These are phyloP conservation scores for Atrina japonica DNA, from an alignment of 2,888 invertebrate species.

Conservation along the genomic window DNA sequence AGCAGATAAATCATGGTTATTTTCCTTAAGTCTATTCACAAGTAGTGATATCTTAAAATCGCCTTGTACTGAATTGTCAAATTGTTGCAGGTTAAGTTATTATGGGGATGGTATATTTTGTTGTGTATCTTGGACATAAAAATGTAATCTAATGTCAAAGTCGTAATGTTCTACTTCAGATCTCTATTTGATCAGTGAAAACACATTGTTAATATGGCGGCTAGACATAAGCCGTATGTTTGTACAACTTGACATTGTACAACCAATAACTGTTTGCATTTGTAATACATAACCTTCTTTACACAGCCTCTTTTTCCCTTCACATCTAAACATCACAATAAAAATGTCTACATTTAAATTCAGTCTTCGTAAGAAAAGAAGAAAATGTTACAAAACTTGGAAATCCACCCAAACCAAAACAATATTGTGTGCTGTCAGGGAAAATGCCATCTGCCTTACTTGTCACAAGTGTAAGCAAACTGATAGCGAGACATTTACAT, in stretches of 20 bases:
- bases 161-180: background rate
- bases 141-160: background rate
- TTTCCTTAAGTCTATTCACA: slow-evolving; percentile 11
- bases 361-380: no score
- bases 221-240: background rate
- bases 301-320: no score
- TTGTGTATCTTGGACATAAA: background rate
- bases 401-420: no score
- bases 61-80: background rate
- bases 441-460: no score
- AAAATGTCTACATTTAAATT: no score
- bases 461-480: no score
- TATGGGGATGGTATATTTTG: background rate
- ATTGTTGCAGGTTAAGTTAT: background rate
- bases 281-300: no score
- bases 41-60: slow-evolving; percentile 1
- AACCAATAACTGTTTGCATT: no score
- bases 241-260: background rate
- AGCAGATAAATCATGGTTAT: slow-evolving; percentile 33
- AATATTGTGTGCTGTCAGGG: no score
- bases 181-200: slow-evolving; percentile 9
- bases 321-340: no score
- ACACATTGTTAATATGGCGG: slow-evolving; percentile 7
- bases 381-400: no score
- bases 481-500: no score